Percentiles rank a stretch among this genome's conserved stretches.
Conservation (phyloP, 2,888 invertebrate genomes). For the Drosophila paramelanica region DNA sequence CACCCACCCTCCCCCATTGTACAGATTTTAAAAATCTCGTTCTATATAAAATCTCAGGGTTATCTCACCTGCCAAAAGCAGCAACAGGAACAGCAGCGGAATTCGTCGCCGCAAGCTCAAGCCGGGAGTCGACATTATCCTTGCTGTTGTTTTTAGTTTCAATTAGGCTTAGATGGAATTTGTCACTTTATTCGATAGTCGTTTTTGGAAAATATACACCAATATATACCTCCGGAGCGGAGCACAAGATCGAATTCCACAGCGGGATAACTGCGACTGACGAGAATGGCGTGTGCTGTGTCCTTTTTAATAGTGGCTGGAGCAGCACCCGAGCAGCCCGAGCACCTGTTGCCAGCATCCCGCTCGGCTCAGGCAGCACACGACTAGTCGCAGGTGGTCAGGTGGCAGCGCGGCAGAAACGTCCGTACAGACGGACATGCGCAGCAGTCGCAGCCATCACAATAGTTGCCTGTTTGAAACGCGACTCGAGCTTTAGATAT, state of each 20-base stretch:
- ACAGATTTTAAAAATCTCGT: no score
- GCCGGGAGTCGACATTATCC: not conserved
- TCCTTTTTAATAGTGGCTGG: slow-evolving; percentile 60
- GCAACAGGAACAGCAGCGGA: slow-evolving; percentile 17
- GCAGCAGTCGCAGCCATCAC: slow-evolving; percentile 49
- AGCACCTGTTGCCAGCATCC: slow-evolving; percentile 67
- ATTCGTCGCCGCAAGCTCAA: not conserved
- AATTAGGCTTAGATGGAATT: not conserved
- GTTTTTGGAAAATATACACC: not conserved
- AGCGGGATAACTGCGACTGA: slow-evolving; percentile 59
- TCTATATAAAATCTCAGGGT: not conserved
- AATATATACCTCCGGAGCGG: slow-evolving; percentile 6
- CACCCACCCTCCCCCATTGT: no score
- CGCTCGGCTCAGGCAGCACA: slow-evolving; percentile 4
- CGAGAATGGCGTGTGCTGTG: slow-evolving; percentile 16
- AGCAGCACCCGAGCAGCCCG: slow-evolving; percentile 24
- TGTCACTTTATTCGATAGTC: slow-evolving; percentile 10
- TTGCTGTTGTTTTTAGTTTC: not conserved
- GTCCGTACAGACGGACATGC: slow-evolving; percentile 66
- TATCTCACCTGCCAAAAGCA: slow-evolving; percentile 54
- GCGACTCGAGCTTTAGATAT: slow-evolving; percentile 53
- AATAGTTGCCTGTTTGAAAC: slow-evolving; percentile 49
- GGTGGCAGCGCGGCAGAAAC: not conserved
- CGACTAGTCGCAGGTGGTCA: slow-evolving; percentile 9
- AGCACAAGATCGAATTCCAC: slow-evolving; percentile 42